Conservation (phyloP, 2,888 invertebrate genomes). For the Malachius bipustulatus region DNA sequence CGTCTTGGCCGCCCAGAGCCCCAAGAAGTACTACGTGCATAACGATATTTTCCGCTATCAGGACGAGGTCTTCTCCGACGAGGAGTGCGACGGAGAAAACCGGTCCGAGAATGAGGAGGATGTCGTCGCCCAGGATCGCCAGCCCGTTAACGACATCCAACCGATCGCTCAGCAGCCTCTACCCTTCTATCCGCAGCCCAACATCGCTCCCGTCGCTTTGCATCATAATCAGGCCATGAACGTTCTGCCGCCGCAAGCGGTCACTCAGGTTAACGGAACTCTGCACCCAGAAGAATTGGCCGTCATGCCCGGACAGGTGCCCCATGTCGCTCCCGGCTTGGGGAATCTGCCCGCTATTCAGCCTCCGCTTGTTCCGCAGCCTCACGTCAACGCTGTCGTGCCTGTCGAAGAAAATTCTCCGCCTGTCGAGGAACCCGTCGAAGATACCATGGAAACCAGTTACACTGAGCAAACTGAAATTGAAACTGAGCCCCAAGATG, state of each 20-base stretch:
- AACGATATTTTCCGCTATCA: constrained; percentile 99
- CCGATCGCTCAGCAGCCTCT: constrained; percentile 29
- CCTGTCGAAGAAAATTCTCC: constrained; percentile 25
- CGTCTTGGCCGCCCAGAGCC: constrained; percentile 88
- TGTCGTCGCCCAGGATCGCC: constrained; percentile 30
- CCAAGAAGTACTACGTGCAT: constrained; percentile 97
- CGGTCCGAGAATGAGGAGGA: constrained; percentile 57
- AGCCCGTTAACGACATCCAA: constrained; percentile 12
- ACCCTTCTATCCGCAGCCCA: constrained; percentile 26
- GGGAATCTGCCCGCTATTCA: constrained; percentile 21
- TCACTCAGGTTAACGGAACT: constrained; percentile 35
- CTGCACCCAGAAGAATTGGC: constrained; percentile 36
- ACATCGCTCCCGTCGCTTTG: constrained; percentile 31
- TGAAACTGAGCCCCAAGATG: constrained; percentile 22
- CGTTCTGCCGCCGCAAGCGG: constrained; percentile 28
- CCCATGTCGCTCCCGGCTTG: constrained; percentile 23
- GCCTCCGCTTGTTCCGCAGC: constrained; percentile 22
- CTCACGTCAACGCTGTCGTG: constrained; percentile 20
- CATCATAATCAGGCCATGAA: constrained; percentile 27
- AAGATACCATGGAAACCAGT: constrained; percentile 24
- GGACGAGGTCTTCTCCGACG: constrained; percentile 53
- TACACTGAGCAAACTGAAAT: constrained; percentile 23
- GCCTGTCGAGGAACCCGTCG: constrained; percentile 24
- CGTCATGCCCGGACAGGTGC: constrained; percentile 25
- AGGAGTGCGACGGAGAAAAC: constrained; percentile 46